phyloP scores from a whole-genome alignment of 2,888 invertebrate species.

The Hipparchia semele region DNA sequence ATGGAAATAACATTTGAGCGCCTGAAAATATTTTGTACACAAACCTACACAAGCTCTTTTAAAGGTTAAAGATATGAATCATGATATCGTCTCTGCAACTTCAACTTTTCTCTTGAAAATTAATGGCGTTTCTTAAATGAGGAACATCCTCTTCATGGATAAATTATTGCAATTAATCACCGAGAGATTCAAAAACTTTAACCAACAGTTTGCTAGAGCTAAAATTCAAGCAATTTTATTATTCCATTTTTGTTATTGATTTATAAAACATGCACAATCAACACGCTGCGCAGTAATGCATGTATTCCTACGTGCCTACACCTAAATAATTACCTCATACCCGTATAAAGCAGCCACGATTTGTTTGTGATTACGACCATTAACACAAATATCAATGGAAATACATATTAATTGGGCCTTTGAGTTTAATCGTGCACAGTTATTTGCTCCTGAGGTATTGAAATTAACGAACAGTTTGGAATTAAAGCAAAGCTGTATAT shows the following conservation, averaged over 20 bases:
- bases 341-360: constrained; percentile 9
- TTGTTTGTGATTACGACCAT: constrained; percentile 24
- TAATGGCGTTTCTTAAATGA: too few relatives aligned
- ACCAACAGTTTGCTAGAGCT: neutral
- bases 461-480: constrained; percentile 4
- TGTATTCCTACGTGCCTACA: neutral
- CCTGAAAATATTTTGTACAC: neutral
- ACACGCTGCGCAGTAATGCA: neutral
- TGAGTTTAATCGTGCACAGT: constrained; percentile 11
- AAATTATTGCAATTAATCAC: too few relatives aligned
- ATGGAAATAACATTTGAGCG: neutral
- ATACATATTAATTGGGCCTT: constrained; percentile 24
- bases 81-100: too few relatives aligned
- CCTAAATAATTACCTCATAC: constrained; percentile 3
- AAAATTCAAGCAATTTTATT: too few relatives aligned
- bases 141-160: too few relatives aligned
- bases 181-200: too few relatives aligned
- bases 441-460: constrained; percentile 5
- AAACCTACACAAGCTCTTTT: neutral
- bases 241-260: neutral
- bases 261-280: neutral
- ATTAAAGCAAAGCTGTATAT: constrained; percentile 8
- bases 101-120: too few relatives aligned
- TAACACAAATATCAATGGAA: constrained; percentile 24
- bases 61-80: too few relatives aligned